phyloP scores from a whole-genome alignment of 2,888 invertebrate species.

The Ctenicera cuprea region DNA sequence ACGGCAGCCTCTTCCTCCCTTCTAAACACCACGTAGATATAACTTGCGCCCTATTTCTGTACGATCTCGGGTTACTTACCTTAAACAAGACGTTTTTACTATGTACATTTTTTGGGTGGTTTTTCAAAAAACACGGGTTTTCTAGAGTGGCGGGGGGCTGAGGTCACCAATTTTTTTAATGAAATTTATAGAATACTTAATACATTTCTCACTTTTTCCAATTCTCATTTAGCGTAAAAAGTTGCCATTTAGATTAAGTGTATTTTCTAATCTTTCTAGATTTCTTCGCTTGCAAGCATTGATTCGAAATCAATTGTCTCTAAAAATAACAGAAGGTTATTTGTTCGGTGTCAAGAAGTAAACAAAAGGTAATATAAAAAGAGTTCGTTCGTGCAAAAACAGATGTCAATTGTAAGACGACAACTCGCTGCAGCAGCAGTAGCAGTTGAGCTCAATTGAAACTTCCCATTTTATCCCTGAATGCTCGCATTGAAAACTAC shows the following conservation, averaged over 20 bases:
- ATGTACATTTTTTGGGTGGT: too few species aligned
- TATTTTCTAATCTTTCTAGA: too few species aligned
- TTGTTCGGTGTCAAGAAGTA: constrained; percentile 3
- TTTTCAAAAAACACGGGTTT: not conserved
- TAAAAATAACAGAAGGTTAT: constrained; percentile 1
- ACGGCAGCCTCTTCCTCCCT: not conserved
- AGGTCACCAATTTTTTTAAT: too few species aligned
- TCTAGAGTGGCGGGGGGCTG: too few species aligned
- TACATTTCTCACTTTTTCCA: too few species aligned
- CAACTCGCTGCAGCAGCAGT: not conserved
- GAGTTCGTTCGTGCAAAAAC: constrained; percentile 5
- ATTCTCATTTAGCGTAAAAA: too few species aligned
- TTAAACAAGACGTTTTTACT: too few species aligned
- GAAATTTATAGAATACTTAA: too few species aligned
- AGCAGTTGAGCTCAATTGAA: constrained; percentile 1
- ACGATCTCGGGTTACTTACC: not conserved
- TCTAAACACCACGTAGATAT: not conserved
- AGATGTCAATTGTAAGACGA: constrained; percentile 16
- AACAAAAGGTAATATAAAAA: constrained; percentile 16
- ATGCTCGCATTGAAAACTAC: constrained; percentile 19
- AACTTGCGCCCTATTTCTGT: not conserved
- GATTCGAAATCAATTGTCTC: not conserved
- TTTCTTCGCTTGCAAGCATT: not conserved
- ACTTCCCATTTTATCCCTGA: constrained; percentile 16
- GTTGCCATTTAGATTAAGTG: too few species aligned